These are phyloP conservation scores for Tillus elongatus DNA, from an alignment of 2,888 invertebrate genomes.

Conservation along the genomic window DNA sequence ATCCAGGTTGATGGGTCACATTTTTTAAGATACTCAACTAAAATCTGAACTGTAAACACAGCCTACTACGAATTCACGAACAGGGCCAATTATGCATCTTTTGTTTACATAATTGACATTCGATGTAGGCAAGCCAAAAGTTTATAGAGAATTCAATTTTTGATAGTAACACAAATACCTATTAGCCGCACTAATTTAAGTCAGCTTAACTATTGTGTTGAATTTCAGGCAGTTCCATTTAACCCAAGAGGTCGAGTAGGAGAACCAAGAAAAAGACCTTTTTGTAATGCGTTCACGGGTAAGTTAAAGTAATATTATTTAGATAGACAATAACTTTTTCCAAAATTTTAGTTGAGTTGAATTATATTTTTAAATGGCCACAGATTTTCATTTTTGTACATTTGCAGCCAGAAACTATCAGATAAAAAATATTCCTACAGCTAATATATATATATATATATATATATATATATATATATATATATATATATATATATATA, in stretches of 20 bases:
- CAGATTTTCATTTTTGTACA: conserved; percentile 5
- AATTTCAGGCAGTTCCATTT: background rate
- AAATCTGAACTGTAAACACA: no score
- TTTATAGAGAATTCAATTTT: no score
- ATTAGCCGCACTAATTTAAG: no score
- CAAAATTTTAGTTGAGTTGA: background rate
- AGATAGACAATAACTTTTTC: conserved; percentile 7
- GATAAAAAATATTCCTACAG: no score
- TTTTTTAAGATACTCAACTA: no score
- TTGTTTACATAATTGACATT: no score
- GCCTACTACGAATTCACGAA: no score
- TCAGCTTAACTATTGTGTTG: no score
- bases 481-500: conserved; percentile 7
- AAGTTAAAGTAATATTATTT: conserved; percentile 21
- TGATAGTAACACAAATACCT: no score
- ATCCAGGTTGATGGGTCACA: no score
- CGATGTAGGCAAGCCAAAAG: no score
- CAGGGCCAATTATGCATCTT: no score
- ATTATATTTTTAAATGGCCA: background rate
- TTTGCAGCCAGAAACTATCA: background rate
- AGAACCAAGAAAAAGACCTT: conserved; percentile 67
- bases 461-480: conserved; percentile 7
- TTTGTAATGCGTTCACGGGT: conserved; percentile 87
- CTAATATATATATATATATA: conserved; percentile 4
- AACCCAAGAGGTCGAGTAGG: conserved; percentile 18